Evolutionary conservation across 1,140 invertebrate genomes (phyloP), one percentile per base, ranked within the genome.

Genomic region (Lysiphlebus fabarum): DNA sequence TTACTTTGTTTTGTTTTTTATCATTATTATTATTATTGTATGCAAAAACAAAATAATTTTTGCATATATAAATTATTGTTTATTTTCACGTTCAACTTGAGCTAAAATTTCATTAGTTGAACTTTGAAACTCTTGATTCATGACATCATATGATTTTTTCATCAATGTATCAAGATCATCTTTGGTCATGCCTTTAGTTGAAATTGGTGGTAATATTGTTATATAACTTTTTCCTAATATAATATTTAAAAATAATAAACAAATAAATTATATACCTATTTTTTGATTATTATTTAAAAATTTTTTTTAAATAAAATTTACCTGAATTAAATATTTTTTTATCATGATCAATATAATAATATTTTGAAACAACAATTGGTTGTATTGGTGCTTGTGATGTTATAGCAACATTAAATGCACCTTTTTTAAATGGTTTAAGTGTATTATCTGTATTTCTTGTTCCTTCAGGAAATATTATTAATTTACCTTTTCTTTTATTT

Each of bases 321-420:
- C 91, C 91, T 78, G 82, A 80, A 61, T 88, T 84, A 75, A 93
- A 95, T 62, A 82, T 85, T 66, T 87, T 86, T 45, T 84, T 82
- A 64, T 86, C 83, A 49, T 84, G 81, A 66, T 90, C 89, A 59
- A 95, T 82, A 70, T 94, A 95, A 49, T 86, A 85, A 74, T 95
- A 96, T 70, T 88, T 87, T 1, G 91, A 93, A n/a, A 95, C 87
- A 33, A 95, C 89, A 0, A 96, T 84, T 0, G 94, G 94, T 68
- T 95, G 87, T 62, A 96, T 88, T 10, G 92, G 91, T 48, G 90
- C 85, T 72, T 90, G 84, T 9, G 90, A 87, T 59, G 87, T 84
- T 47, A 96, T 80, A 1, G 95, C 94, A 60, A 96, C 86, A 75
- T 96, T 91, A 77, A 97, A 98, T 2, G 92, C 93, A 1, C 94